Conservation (phyloP, 2,113 vertebrate species). For the Bubo blakistoni region DNA sequence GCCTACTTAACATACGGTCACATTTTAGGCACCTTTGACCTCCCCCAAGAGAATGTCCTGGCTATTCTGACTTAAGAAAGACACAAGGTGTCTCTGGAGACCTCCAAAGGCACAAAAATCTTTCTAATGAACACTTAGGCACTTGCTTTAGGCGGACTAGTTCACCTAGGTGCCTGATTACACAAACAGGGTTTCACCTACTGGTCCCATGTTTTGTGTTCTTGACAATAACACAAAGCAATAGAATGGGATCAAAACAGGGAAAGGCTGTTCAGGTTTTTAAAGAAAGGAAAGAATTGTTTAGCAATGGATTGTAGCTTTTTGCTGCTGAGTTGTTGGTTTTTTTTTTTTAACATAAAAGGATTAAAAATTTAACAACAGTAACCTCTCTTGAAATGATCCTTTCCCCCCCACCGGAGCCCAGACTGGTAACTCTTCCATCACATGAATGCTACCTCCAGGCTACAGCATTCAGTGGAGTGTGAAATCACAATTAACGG, state of each 20-base stretch:
- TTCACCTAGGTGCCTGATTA: not conserved
- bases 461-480: constrained; percentile 58
- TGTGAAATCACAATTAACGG: constrained; percentile 79
- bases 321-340: not conserved
- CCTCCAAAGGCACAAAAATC: not conserved
- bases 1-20: not conserved
- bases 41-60: not conserved
- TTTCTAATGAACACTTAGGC: not conserved
- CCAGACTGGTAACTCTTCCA: constrained; percentile 37
- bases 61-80: not conserved
- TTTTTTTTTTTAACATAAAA: not conserved
- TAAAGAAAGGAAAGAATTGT: not conserved
- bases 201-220: not conserved
- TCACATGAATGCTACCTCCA: constrained; percentile 44
- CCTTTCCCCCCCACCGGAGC: not conserved
- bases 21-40: not conserved
- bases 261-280: not conserved
- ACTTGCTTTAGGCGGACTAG: not conserved
- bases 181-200: not conserved
- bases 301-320: not conserved
- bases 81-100: not conserved
- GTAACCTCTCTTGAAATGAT: not conserved
- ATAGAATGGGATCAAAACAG: not conserved
- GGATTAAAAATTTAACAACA: constrained; percentile 1
- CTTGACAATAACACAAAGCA: not conserved